Evolutionary conservation across 2,113 vertebrate genomes (phyloP), one percentile per base, ranked within the genome.

Genomic region (Oreotrochilus melanogaster): DNA sequence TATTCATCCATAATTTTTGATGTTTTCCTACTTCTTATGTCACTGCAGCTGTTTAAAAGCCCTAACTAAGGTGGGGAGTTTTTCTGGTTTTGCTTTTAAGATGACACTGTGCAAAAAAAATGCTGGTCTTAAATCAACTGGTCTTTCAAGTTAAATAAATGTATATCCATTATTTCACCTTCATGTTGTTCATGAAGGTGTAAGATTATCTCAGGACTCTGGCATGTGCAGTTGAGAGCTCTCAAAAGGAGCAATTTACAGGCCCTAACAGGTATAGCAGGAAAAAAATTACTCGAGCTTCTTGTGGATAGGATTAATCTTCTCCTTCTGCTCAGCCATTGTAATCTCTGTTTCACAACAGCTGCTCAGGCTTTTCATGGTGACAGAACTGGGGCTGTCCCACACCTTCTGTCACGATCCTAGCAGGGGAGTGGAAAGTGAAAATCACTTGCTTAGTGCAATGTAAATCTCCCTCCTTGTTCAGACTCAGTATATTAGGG

Each of bases 201-300:
- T 60, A 48, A 37, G 62, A 72, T 91, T 61, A 58, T 69, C 50
- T 94, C 62, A 89, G 58, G 33, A 17, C 18, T 82, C 23, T 58
- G 33, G 51, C 39, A 45, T 24, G 28, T 75, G 19, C 42, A 24
- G 10, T 16, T 23, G 17, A 62, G 23, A 22, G 25, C 50, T 89
- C 37, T 48, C 25, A 42, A 42, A 57, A 75, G 23, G 18, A 76
- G 18, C 28, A 89, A 25, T 37, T 47, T 78, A 33, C 27, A 30
- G 54, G 18, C 45, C 42, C 9, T 39, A 33, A 47, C 54, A 85
- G 43, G 42, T 73, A 58, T 9, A 82, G 31, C 50, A 76, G 64
- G 54, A 82, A 90, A 35, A 35, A 60, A 42, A 35, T 28, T 33
- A 21, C 21, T 50, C 50, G 23, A 64, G 18, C 14, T 89, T 81